phyloP scores from a whole-genome alignment of 1,140 invertebrate genomes.

The Drosophila simulans region DNA sequence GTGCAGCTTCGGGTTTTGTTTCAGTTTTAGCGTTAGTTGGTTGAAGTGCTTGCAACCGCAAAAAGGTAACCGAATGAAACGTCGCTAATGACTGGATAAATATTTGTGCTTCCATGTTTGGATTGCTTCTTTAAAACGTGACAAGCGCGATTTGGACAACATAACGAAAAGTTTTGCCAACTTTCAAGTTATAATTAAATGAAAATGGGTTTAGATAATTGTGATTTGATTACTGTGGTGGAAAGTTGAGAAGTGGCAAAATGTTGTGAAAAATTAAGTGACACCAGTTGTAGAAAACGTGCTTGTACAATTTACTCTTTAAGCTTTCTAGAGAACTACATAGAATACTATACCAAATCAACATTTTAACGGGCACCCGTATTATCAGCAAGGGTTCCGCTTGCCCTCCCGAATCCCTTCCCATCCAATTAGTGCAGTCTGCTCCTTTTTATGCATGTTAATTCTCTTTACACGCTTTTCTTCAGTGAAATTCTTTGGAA shows the following conservation, averaged over 20 bases:
- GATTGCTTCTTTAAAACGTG: slow-evolving; percentile 33
- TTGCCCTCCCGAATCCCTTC: background rate
- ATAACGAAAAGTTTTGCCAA: slow-evolving; percentile 25
- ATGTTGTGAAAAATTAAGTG: background rate
- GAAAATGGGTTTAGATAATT: slow-evolving; percentile 35
- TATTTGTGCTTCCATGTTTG: slow-evolving; percentile 46
- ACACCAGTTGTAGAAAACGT: too few species aligned
- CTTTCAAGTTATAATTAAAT: slow-evolving; percentile 51
- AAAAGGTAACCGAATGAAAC: slow-evolving; percentile 53
- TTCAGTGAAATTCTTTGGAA: slow-evolving; percentile 21
- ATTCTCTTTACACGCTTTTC: slow-evolving; percentile 36
- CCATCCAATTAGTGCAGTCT: slow-evolving; percentile 32
- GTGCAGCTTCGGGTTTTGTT: slow-evolving; percentile 25
- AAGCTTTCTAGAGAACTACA: too few species aligned
- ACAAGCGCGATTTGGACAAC: slow-evolving; percentile 25
- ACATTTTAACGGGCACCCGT: background rate
- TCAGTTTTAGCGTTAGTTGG: slow-evolving; percentile 15
- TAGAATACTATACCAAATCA: too few species aligned
- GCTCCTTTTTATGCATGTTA: slow-evolving; percentile 20
- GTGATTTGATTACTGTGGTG: slow-evolving; percentile 25
- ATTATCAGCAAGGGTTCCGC: background rate
- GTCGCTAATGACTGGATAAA: slow-evolving; percentile 64
- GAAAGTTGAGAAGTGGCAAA: background rate
- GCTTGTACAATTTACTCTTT: too few species aligned
- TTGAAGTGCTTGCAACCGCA: slow-evolving; percentile 25